These are phyloP conservation scores for Bombus terrestris DNA, from an alignment of 1,140 invertebrate genomes.

Conservation along the genomic window DNA sequence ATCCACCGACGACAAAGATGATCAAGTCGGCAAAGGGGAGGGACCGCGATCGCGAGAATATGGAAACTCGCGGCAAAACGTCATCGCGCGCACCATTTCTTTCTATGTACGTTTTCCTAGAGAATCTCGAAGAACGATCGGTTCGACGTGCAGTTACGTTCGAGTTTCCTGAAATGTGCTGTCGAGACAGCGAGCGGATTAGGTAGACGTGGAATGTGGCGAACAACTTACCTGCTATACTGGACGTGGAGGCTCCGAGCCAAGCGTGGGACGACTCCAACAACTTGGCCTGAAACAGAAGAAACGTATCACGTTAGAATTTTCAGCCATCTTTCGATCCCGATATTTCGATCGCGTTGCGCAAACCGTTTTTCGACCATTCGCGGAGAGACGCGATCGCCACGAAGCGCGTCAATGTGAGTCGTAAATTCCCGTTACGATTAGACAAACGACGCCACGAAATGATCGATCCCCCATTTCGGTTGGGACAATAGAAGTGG, in stretches of 20 bases:
- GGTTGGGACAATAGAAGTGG: too few species aligned
- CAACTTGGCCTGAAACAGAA: constrained; percentile 91
- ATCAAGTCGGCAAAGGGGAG: background rate
- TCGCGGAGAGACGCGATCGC: too few species aligned
- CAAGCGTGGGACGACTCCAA: constrained; percentile 94
- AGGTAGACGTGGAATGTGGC: constrained; percentile 34
- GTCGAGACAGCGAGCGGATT: constrained; percentile 41
- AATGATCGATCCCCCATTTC: too few species aligned
- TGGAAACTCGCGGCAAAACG: background rate
- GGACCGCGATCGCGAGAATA: background rate
- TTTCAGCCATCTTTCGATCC: background rate
- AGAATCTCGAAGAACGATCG: background rate
- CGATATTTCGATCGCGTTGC: too few species aligned
- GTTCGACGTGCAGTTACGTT: background rate
- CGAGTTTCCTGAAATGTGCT: constrained; percentile 56
- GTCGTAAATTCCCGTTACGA: too few species aligned
- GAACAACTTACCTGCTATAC: constrained; percentile 91
- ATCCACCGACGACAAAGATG: too few species aligned
- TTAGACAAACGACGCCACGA: too few species aligned
- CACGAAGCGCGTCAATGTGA: too few species aligned
- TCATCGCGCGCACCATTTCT: background rate
- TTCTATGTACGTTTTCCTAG: background rate
- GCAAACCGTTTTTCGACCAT: too few species aligned
- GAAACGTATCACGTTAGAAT: background rate
- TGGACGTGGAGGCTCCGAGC: constrained; percentile 92